These are phyloP conservation scores for Tetramorium bicarinatum DNA, from an alignment of 2,888 invertebrate genomes.

Conservation along the genomic window DNA sequence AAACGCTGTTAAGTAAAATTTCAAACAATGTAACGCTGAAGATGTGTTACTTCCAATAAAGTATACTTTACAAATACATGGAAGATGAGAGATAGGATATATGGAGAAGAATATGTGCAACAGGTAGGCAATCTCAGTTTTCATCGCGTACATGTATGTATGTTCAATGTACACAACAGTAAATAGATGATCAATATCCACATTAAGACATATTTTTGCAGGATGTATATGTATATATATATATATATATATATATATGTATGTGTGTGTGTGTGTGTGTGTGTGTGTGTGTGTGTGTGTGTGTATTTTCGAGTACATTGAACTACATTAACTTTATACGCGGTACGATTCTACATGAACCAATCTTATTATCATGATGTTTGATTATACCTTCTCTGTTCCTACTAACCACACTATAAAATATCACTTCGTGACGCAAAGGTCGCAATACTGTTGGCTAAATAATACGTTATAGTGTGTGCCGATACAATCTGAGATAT, in stretches of 20 bases:
- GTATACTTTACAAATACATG: constrained; percentile 26
- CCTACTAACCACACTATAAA: constrained; percentile 1
- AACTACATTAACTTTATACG: not conserved
- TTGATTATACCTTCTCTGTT: constrained; percentile 4
- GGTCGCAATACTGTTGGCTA: not conserved
- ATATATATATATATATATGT: not conserved
- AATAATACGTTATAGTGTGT: constrained; percentile 19
- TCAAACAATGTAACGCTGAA: not conserved
- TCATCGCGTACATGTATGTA: constrained; percentile 53
- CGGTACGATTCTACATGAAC: no score
- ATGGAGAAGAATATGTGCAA: constrained; percentile 67
- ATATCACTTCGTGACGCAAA: not conserved
- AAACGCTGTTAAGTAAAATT: not conserved
- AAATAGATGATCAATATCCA: constrained; percentile 61
- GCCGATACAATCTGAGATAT: not conserved
- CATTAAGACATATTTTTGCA: constrained; percentile 58
- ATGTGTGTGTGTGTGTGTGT: not conserved
- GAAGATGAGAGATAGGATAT: constrained; percentile 5
- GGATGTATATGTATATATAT: not conserved
- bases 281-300: not conserved
- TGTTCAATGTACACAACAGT: constrained; percentile 50
- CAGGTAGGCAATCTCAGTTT: constrained; percentile 76
- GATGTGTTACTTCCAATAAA: constrained; percentile 15
- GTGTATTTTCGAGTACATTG: not conserved
- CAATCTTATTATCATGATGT: constrained; percentile 4